phyloP scores from a whole-genome alignment of 2,888 invertebrate genomes.

The Epiblema foenella region DNA sequence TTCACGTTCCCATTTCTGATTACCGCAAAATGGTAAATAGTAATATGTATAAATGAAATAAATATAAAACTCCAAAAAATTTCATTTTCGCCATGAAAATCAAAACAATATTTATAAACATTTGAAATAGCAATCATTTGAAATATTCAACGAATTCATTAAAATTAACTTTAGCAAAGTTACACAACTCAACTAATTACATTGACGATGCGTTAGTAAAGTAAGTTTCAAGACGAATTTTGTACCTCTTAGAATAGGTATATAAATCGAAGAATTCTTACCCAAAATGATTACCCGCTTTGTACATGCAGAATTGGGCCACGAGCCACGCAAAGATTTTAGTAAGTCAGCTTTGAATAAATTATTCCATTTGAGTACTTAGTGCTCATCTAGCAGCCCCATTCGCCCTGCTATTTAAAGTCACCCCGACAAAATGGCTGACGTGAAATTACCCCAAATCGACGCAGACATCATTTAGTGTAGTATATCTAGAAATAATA shows the following conservation, averaged over 20 bases:
- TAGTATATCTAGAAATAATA: conserved; percentile 57
- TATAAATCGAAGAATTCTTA: not conserved
- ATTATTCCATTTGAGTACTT: conserved; percentile 30
- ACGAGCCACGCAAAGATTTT: conserved; percentile 20
- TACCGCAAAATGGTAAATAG: not conserved
- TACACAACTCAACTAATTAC: conserved; percentile 11
- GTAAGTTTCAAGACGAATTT: not conserved
- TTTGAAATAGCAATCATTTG: not conserved
- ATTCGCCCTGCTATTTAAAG: conserved; percentile 51
- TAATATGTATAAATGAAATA: too few relatives aligned
- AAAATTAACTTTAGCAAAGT: conserved; percentile 1
- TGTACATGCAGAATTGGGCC: conserved; percentile 19
- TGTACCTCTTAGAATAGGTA: conserved; percentile 3
- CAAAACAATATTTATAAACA: not conserved
- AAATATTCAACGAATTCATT: not conserved
- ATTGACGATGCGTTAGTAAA: not conserved
- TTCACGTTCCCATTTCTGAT: not conserved
- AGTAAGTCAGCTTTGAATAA: conserved; percentile 24
- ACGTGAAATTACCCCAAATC: conserved; percentile 54
- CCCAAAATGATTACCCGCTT: conserved; percentile 13
- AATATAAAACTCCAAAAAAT: too few relatives aligned
- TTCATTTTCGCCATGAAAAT: not conserved
- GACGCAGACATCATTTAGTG: conserved; percentile 57
- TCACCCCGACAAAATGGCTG: conserved; percentile 57
- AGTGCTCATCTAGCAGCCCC: conserved; percentile 18